Base-by-base conservation (phyloP, 2,797 vertebrate species). In the Eutrigla gurnardus region DNA sequence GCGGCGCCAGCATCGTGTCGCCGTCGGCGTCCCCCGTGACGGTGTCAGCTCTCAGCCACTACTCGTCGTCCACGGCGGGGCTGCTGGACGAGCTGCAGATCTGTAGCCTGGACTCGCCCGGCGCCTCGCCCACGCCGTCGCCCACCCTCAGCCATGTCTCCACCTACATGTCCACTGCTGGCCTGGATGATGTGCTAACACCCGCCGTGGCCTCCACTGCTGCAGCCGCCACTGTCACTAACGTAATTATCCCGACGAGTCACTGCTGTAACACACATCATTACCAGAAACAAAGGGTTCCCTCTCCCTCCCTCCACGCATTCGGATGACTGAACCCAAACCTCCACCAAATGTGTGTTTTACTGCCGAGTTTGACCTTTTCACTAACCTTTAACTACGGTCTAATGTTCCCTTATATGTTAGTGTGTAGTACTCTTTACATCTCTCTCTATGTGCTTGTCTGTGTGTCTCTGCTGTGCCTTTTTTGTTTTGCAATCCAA, bases 111-210 rank as follows among this genome's bases (percentile, higher is more conserved):
- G 95, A 96, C 90, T 95, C 95, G 75, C 95, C 95, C 64, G 66
- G 77, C 75, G 71, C 84, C 90, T 96, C 96, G 72, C 95, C 95
- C 90, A 97, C 96, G 57, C 97, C 96, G 52, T 96, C 96, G 91
- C 96, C 97, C 86, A 95, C 96, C 80, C 89, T 95, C 95, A 97
- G 95, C 95, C 95, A 95, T 86, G 93, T 93, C 91, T 97, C 96
- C 78, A 82, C 93, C 92, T 94, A 91, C 88, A 90, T 90, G 70
- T 90, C 92, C 84, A 85, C 88, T 68, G 86, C 88, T 78, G 90
- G 89, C 84, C 81, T 75, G 47, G 91, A 93, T 59, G 90, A 93
- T 75, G 87, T 39, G 87, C 92, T 93, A 92, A 93, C 92, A 85
- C 70, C 91, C 82, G 80, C 79, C 85, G 82, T 79, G 88, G 86